A percentile compares a stretch with the other conserved stretches of the same genome.
phyloP scores from a whole-genome alignment of 64 coral and sea anemone species.

The Astreopora myriophthalma region DNA sequence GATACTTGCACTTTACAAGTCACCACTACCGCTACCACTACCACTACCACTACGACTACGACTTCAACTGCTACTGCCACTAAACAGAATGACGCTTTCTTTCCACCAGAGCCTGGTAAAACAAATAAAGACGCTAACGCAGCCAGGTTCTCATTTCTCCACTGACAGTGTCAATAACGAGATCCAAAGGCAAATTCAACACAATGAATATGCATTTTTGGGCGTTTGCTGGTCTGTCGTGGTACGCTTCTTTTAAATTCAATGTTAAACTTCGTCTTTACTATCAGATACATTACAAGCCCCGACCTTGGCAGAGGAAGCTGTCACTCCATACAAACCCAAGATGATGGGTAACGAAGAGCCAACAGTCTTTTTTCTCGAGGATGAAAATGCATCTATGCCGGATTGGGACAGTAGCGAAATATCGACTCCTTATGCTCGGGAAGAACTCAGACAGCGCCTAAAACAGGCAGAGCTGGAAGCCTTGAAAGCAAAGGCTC shows the following conservation, averaged over 20 bases:
- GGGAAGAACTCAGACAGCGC: conserved; percentile 30
- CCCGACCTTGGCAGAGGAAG: neutral
- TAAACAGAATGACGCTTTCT: too few species aligned
- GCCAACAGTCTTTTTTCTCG: neutral
- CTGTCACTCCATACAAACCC: neutral
- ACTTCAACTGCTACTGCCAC: too few species aligned
- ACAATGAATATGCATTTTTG: too few species aligned
- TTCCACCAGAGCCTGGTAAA: too few species aligned
- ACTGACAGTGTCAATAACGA: too few species aligned
- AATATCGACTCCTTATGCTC: neutral
- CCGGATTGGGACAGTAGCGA: conserved; percentile 16
- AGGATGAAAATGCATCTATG: neutral
- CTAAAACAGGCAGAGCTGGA: conserved; percentile 71
- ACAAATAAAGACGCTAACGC: too few species aligned
- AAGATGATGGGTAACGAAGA: neutral
- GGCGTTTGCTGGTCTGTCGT: neutral
- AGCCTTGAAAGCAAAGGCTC: conserved; percentile 75
- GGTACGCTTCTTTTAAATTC: neutral
- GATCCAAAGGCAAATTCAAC: too few species aligned
- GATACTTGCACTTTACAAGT: too few species aligned
- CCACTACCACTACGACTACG: too few species aligned
- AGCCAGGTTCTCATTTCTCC: too few species aligned
- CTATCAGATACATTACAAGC: neutral
- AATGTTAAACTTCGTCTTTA: neutral
- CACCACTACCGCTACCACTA: too few species aligned